Conservation (phyloP, 2,113 vertebrate species). For the Epinephelus fuscoguttatus region DNA sequence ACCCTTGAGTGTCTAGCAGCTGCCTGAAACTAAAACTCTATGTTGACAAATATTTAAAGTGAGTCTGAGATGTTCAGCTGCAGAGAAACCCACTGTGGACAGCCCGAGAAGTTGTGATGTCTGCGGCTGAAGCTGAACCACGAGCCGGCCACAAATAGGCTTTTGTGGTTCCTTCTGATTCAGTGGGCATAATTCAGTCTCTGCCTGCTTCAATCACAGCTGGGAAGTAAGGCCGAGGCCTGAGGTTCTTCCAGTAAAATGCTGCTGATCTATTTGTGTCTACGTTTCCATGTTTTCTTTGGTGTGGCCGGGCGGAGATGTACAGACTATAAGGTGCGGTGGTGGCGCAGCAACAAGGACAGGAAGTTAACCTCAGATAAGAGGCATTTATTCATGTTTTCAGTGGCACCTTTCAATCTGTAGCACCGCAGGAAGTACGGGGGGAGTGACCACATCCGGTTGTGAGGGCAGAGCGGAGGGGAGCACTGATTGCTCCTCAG, state of each 20-base stretch:
- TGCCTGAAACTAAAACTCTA: not conserved
- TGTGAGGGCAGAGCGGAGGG: slow-evolving; percentile 10
- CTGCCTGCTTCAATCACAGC: not conserved
- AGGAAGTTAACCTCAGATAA: slow-evolving; percentile 29
- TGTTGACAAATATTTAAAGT: slow-evolving; percentile 8
- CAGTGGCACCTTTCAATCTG: slow-evolving; percentile 35
- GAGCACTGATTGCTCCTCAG: not conserved
- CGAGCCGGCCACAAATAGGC: slow-evolving; percentile 21
- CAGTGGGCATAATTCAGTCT: slow-evolving; percentile 17
- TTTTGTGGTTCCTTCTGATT: slow-evolving; percentile 21
- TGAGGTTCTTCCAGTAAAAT: slow-evolving; percentile 67
- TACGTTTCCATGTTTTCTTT: slow-evolving; percentile 21
- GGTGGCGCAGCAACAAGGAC: not conserved
- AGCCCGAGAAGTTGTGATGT: slow-evolving; percentile 48
- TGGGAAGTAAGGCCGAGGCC: slow-evolving; percentile 33
- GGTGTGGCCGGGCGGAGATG: not conserved
- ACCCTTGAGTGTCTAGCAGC: not conserved
- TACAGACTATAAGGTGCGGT: not conserved
- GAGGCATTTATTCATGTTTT: slow-evolving; percentile 24
- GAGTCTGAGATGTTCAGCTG: not conserved
- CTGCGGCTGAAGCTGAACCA: slow-evolving; percentile 34
- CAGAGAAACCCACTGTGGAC: slow-evolving; percentile 18
- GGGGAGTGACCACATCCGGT: slow-evolving; percentile 69
- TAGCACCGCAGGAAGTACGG: slow-evolving; percentile 58
- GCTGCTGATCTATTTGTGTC: slow-evolving; percentile 50